These are phyloP conservation scores for Synanthedon formicaeformis DNA, from an alignment of 2,888 invertebrate species.

Conservation along the genomic window DNA sequence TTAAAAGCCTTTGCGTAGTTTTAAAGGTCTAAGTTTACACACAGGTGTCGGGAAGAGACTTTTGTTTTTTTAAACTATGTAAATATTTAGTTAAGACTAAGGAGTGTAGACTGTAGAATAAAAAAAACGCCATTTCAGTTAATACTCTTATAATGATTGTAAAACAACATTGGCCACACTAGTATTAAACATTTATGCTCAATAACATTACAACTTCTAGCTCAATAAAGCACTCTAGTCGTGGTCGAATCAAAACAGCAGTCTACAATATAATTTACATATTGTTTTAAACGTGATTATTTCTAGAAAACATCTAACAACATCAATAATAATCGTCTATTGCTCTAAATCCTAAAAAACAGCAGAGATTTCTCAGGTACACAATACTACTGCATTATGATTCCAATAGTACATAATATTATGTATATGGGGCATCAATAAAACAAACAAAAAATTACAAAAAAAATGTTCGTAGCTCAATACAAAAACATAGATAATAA, in stretches of 20 bases:
- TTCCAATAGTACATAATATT: no score
- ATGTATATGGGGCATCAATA: no score
- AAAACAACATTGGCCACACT: not conserved
- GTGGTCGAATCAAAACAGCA: slow-evolving; percentile 4
- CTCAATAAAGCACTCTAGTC: slow-evolving; percentile 4
- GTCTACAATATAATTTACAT: slow-evolving; percentile 6
- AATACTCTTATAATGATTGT: slow-evolving; percentile 1
- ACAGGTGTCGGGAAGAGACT: no score
- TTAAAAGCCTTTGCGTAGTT: no score
- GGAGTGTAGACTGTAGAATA: not conserved
- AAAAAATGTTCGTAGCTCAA: no score
- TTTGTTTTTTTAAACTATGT: no score
- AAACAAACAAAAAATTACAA: no score
- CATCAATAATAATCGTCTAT: not conserved
- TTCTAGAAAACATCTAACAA: not conserved
- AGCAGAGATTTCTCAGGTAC: not conserved
- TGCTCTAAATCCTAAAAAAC: not conserved
- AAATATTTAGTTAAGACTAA: no score
- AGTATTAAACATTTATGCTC: not conserved
- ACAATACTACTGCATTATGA: no score
- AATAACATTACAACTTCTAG: not conserved
- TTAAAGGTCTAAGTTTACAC: no score
- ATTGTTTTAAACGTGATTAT: slow-evolving; percentile 1
- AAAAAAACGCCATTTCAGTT: slow-evolving; percentile 3
- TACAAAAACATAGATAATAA: no score